Conservation (phyloP, 2,797 vertebrate genomes). For the Cetoscarus ocellatus region DNA sequence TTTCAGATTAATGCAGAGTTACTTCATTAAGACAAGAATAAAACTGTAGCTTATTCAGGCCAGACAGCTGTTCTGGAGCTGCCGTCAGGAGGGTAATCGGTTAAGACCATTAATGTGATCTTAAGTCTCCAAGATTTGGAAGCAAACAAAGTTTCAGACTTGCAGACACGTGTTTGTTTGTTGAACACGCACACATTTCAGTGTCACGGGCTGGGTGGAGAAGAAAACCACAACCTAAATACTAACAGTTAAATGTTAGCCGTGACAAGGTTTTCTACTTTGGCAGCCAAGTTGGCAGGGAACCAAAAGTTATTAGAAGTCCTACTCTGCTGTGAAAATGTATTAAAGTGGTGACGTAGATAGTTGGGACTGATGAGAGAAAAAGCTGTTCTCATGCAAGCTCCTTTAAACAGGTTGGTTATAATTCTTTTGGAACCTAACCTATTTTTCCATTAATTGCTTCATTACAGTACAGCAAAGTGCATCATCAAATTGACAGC, state of each 20-base stretch:
- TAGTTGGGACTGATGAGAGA: slow-evolving; percentile 9
- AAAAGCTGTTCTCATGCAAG: slow-evolving; percentile 11
- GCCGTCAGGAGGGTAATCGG: not conserved
- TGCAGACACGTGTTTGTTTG: slow-evolving; percentile 30
- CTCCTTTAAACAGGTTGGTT: too few species aligned
- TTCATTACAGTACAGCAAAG: too few species aligned
- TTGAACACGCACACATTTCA: slow-evolving; percentile 7
- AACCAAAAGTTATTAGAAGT: slow-evolving; percentile 25
- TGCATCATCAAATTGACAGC: too few species aligned
- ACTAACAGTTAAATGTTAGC: slow-evolving; percentile 11
- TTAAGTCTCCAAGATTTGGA: slow-evolving; percentile 15
- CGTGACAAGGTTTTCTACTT: slow-evolving; percentile 27
- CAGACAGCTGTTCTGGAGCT: not conserved
- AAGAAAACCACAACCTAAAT: slow-evolving; percentile 42
- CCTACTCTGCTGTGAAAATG: not conserved
- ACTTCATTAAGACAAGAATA: not conserved
- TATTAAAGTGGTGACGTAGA: slow-evolving; percentile 1
- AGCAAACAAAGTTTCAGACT: slow-evolving; percentile 20
- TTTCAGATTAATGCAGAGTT: slow-evolving; percentile 17
- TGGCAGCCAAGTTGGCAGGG: slow-evolving; percentile 21
- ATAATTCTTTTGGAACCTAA: too few species aligned
- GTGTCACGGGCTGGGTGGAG: slow-evolving; percentile 33
- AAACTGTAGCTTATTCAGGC: slow-evolving; percentile 6
- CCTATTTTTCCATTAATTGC: too few species aligned
- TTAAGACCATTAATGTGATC: not conserved